phyloP scores from a whole-genome alignment of 2,888 invertebrate genomes.

The Xestia ashworthii region DNA sequence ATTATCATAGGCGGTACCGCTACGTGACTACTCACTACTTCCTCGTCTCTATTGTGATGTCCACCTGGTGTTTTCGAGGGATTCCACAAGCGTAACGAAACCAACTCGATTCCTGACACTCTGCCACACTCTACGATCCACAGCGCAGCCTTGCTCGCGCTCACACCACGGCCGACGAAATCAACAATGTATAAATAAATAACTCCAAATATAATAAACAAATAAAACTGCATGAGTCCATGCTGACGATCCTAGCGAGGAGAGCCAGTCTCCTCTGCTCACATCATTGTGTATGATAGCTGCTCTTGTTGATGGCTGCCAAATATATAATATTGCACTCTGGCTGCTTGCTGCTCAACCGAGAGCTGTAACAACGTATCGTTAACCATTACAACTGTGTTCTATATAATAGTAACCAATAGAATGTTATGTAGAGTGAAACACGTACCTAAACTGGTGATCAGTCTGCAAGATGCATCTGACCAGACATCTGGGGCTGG shows the following conservation, averaged over 20 bases:
- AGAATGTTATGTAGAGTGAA: not conserved
- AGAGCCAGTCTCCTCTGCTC: constrained; percentile 68
- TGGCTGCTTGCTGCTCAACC: constrained; percentile 80
- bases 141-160: constrained; percentile 58
- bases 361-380: constrained; percentile 77
- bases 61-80: constrained; percentile 77
- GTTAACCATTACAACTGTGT: constrained; percentile 11
- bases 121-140: constrained; percentile 54
- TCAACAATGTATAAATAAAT: constrained; percentile 82
- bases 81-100: constrained; percentile 78
- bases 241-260: constrained; percentile 76
- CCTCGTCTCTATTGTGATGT: constrained; percentile 73
- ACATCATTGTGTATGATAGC: constrained; percentile 72
- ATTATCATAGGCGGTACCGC: constrained; percentile 87
- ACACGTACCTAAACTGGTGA: constrained; percentile 75
- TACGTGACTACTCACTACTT: constrained; percentile 83
- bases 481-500: constrained; percentile 86
- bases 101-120: constrained; percentile 55
- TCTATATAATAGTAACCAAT: too few species aligned
- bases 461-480: constrained; percentile 88
- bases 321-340: constrained; percentile 81
- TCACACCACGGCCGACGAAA: constrained; percentile 77
- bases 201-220: constrained; percentile 82
- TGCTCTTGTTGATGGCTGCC: constrained; percentile 85
- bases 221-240: constrained; percentile 83